Evolutionary conservation across 2,113 vertebrate species (phyloP).

Genomic region (Syrmaticus mikado): DNA sequence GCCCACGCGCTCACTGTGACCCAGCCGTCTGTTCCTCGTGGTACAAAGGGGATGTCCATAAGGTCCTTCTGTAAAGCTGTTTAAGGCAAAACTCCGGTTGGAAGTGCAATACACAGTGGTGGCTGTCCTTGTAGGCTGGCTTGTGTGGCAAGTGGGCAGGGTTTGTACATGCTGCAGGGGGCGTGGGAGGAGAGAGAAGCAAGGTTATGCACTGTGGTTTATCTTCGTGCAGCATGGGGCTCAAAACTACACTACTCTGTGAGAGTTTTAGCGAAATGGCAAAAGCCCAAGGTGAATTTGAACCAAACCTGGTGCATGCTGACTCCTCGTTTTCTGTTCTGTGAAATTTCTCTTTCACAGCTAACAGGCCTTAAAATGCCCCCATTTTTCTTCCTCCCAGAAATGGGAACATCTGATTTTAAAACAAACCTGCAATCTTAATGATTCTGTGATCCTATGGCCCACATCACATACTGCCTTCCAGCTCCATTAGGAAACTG

Average conservation of each 20-base stretch:
- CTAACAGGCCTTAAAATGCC: not conserved
- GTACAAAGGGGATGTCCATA: not conserved
- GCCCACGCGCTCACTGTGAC: not conserved
- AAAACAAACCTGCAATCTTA: not conserved
- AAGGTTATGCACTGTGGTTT: not conserved
- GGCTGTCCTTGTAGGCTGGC: not conserved
- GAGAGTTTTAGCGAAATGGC: not conserved
- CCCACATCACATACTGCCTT: not conserved
- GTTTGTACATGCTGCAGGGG: not conserved
- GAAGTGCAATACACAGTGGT: not conserved
- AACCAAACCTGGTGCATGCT: not conserved
- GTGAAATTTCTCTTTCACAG: not conserved
- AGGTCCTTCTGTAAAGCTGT: not conserved
- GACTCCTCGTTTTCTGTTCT: not conserved
- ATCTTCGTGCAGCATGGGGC: not conserved
- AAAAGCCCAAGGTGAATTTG: not conserved
- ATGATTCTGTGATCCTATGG: not conserved
- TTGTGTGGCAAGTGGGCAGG: not conserved
- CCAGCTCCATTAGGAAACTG: not conserved
- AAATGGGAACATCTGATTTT: not conserved
- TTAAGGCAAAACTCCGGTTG: conserved; percentile 63
- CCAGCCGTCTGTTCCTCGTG: not conserved
- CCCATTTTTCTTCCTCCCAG: not conserved
- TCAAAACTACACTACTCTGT: not conserved
- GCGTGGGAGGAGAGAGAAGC: not conserved